Evolutionary conservation across 2,113 vertebrate genomes (phyloP), one percentile per base, ranked within the genome.

Genomic region (Perca schrenkii): DNA sequence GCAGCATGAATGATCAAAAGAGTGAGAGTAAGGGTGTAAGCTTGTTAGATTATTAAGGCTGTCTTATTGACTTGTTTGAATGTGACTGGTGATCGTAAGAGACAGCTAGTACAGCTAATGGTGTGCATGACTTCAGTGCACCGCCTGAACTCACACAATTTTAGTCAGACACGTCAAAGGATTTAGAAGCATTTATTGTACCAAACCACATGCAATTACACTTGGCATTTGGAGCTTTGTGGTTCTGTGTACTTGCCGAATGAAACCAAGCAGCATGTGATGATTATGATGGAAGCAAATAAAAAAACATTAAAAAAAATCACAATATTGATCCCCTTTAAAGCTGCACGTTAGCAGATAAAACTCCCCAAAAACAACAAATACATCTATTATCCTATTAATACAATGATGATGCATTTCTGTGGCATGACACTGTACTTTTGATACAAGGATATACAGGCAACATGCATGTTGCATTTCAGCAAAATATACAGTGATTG

Each of bases 41-140:
- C 79, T 76, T 84, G 83, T 83, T 80, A 73, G 84, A 82, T 89
- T 91, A 88, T 88, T 87, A 86, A 72, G 78, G 57, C 79, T 52
- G 72, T 83, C 79, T 77, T 52, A 53, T 77, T 60, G 84, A 79
- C 77, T 82, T 80, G 82, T 85, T 86, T 79, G 70, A 88, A 86
- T 89, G 66, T 86, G 79, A 87, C 66, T 87, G 79, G 49, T 82
- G 80, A 85, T 88, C 69, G 80, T 64, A 74, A 34, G 57, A 76
- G 86, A 88, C 82, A 88, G 83, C 62, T 52, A 71, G 74, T 78
- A 43, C 79, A 74, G 77, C 85, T 77, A 82, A 86, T 81, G 84
- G 79, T 72, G 77, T 68, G 72, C 70, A 73, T 69, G 83, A 81
- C 80, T 88, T 73, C 56, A n/a, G 54, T 15, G 74, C 34, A 17